Evolutionary conservation across 35 echinoderm and acorn worm genomes (phyloP).

Genomic region (Strongylocentrotus purpuratus): DNA sequence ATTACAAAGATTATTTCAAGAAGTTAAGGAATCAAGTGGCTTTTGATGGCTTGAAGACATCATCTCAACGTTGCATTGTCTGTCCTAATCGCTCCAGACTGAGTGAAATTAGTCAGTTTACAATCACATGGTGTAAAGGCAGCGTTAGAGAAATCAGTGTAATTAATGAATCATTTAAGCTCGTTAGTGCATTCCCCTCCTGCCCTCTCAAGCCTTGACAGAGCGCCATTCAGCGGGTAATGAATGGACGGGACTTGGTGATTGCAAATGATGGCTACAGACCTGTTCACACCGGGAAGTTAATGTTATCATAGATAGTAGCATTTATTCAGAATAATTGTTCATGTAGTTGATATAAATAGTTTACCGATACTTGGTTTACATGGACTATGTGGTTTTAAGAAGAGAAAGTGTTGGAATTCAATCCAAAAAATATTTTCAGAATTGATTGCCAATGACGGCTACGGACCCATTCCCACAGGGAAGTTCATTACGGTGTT

Average conservation of each 20-base stretch:
- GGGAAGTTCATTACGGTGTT: no score
- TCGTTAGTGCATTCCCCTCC: background rate
- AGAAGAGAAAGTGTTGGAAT: no score
- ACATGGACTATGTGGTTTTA: no score
- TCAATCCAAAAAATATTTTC: no score
- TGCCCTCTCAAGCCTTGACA: background rate
- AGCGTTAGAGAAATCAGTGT: background rate
- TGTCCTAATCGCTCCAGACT: background rate
- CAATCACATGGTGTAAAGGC: background rate
- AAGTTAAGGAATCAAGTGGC: no score
- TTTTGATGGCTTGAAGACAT: no score
- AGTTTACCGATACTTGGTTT: no score
- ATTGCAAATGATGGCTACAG: background rate
- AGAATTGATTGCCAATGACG: no score
- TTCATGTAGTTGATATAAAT: background rate
- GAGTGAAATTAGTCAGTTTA: background rate
- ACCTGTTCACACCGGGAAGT: background rate
- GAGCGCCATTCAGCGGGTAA: background rate
- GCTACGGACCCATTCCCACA: no score
- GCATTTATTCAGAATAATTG: background rate
- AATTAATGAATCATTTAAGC: constrained; percentile 19
- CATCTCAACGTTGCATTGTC: background rate
- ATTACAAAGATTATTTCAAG: no score
- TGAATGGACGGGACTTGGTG: background rate
- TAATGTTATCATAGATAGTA: background rate